Base-by-base conservation (phyloP, 2,888 invertebrate genomes). In the Lasioglossum lativentre region DNA sequence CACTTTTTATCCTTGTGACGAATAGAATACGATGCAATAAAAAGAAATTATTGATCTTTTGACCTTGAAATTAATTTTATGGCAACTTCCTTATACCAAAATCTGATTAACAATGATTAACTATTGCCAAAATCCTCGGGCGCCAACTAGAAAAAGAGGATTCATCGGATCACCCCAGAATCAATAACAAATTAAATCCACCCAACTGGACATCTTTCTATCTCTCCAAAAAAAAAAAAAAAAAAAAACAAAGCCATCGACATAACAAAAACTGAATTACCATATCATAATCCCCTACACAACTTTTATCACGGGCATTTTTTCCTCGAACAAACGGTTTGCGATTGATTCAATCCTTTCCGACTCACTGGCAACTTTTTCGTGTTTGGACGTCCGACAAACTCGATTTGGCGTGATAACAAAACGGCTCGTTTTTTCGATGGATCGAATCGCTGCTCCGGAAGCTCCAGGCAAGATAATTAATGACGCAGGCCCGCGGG, bases 381-480 rank as follows among this genome's bases (percentile, higher is more conserved):
- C 34, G 27, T 59, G n/a, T 59, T 59, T 59, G 14, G 19, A 30
- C 66, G 34, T 66, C 19, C 34, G 66, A 34, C 34, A 34, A 66
- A 66, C 34, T 66, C 34, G 66, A 34, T 66, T 66, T 30, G 66
- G 34, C 30, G 66, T 16, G 66, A 66, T 30, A 66, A 66, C 66
- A 19, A 66, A 66, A 66, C 66, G 66, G 34, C 30, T 8, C 34
- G 66, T 30, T 66, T 66, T 66, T 66, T 66, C 34, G 34, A 66
- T 16, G 19, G 19, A 66, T 34, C 66, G 34, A 34, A 66, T 66
- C 66, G 66, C 27, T 59, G 59, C 68, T 23, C 38, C 71, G 40
- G 42, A 42, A 23, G n/a, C 10, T 38, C 30, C 23, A 12, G n/a
- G 27, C 23, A 23, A 19, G 38, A n/a, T 70, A 85, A 82, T 75